Evolutionary conservation across 2,113 vertebrate species (phyloP).

Genomic region (Cepphus grylle): DNA sequence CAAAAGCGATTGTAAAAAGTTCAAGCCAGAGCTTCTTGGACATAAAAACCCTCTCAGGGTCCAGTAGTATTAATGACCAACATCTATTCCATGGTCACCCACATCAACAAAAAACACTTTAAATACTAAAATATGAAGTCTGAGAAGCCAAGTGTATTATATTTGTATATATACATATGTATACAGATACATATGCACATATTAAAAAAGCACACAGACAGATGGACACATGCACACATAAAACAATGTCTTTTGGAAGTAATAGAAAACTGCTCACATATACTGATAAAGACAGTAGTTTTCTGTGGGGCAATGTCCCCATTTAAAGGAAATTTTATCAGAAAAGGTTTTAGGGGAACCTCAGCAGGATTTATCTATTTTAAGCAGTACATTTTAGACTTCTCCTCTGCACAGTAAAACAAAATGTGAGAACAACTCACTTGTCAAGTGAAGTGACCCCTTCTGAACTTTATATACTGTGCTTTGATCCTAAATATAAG

Average conservation of each 20-base stretch:
- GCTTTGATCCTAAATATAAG: not conserved
- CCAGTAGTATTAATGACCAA: not conserved
- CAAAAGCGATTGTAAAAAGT: not conserved
- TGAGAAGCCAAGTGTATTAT: not conserved
- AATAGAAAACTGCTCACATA: not conserved
- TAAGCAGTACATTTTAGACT: not conserved
- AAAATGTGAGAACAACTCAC: not conserved
- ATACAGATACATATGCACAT: not conserved
- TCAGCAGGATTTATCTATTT: not conserved
- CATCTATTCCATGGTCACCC: not conserved
- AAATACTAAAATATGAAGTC: not conserved
- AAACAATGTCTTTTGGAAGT: not conserved
- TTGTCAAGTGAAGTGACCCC: not conserved
- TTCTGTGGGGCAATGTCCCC: not conserved
- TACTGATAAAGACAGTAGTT: not conserved
- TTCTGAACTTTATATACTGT: not conserved
- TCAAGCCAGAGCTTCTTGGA: not conserved
- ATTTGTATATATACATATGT: not conserved
- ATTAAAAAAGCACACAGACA: not conserved
- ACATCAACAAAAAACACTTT: not conserved
- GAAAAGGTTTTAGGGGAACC: not conserved
- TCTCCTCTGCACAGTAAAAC: not conserved
- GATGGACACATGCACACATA: not conserved
- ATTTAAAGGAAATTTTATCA: not conserved
- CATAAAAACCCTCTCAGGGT: fast-evolving